Conservation (phyloP, 1,140 invertebrate species). For the Pygmarrhopalites habei region DNA sequence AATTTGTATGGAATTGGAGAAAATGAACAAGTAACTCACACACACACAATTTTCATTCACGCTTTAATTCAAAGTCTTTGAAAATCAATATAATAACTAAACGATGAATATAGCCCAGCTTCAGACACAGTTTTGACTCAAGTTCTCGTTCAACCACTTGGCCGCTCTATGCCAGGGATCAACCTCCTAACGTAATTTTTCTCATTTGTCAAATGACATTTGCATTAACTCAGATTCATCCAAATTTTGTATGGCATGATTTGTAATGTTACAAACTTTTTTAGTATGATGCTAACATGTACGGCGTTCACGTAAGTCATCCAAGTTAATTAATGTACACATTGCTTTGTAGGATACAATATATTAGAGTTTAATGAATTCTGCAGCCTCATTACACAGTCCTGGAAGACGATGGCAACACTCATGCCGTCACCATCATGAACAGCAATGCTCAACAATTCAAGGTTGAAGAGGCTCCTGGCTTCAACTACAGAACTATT, state of each 20-base stretch:
- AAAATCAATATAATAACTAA: too few relatives aligned
- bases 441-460: slow-evolving; percentile 37
- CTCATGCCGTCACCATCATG: slow-evolving; percentile 29
- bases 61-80: too few relatives aligned
- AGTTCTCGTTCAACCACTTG: slow-evolving; percentile 32
- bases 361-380: too few relatives aligned
- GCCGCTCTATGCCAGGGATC: slow-evolving; percentile 24
- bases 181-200: slow-evolving; percentile 16
- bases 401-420: slow-evolving; percentile 44
- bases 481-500: slow-evolving; percentile 43
- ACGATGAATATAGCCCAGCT: too few relatives aligned
- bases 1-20: slow-evolving; percentile 51
- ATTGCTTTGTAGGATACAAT: too few relatives aligned
- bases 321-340: too few relatives aligned
- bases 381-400: slow-evolving; percentile 52
- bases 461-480: slow-evolving; percentile 42
- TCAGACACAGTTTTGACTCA: slow-evolving; percentile 30
- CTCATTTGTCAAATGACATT: too few relatives aligned
- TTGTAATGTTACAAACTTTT: too few relatives aligned
- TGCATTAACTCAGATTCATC: too few relatives aligned
- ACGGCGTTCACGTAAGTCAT: slow-evolving; percentile 32
- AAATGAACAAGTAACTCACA: too few relatives aligned
- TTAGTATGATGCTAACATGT: slow-evolving; percentile 29
- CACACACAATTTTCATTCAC: too few relatives aligned
- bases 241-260: too few relatives aligned